Base-by-base conservation (phyloP, 2,888 invertebrate genomes). In the Stenoptilia bipunctidactyla region DNA sequence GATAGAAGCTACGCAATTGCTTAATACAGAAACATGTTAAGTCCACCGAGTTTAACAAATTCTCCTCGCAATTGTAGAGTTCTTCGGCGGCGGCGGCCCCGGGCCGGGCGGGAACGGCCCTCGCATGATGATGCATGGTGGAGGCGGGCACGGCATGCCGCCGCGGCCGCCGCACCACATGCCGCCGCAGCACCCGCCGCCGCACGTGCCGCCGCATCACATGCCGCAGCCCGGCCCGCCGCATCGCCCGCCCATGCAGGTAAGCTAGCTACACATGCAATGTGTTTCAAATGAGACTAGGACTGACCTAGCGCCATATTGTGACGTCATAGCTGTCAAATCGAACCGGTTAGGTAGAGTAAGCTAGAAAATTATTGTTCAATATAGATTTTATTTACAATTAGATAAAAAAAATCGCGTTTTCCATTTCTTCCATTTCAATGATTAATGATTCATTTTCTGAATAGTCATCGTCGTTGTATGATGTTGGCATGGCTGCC, bases 171-270 rank as follows among this genome's bases (percentile, higher is more conserved):
- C 72, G n/a, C 83, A 82, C 45, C 82, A 80, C 49, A 62, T 79
- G 66, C 73, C 58, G 42, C 75, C 70, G 52, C 82, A 80, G 46
- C 79, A 57, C 42, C 75, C 70, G 52, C 82, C 79, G 46, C 80
- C 77, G 53, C 80, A 82, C 15, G 84, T 73, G 2, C 75, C 77
- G 33, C 76, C 80, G 45, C 74, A 74, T 38, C 74, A 72, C 44
- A 52, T 72, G 65, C 67, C 57, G 41, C 82, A 80, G 37, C 82
- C 85, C 57, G 75, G 86, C 42, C 86, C 87, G 35, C 86, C 87
- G 38, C 87, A 87, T 49, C 80, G 88, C 43, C 88, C 88, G 10
- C 89, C 87, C 42, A 88, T 87, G 88, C 83, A 79, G 67, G 82
- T 79, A 50, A 30, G 20, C 8, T n/a, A n/a, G n/a, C n/a, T n/a